Evolutionary conservation across 2,888 invertebrate genomes (phyloP), one percentile per base, ranked within the genome.

Genomic region (Eucera pruinosa): DNA sequence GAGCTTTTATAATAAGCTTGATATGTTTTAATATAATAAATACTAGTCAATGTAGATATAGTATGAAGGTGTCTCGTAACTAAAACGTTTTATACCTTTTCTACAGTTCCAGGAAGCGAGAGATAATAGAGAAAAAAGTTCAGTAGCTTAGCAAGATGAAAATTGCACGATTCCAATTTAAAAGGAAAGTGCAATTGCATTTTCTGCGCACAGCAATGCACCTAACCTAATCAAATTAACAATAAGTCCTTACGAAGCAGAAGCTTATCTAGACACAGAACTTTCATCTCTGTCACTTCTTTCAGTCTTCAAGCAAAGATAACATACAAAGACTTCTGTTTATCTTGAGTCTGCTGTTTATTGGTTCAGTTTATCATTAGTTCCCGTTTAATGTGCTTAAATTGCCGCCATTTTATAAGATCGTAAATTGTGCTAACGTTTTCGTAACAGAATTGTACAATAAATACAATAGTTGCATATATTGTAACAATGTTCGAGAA

Each of bases 111-210:
- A n/a, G 33, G 23, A 11, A 3, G 23, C 4, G 33, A 43, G 23
- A 25, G 45, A 54, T 62, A 41, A 52, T 41, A 41, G 27, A 15
- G 20, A 30, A 11, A 47, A 18, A 55, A 33, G 27, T 55, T 57
- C 9, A 18, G 50, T 3, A 6, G 57, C 50, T 67, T 43, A 43
- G 58, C 33, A 25, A n/a, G 66, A 71, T 36, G 39, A 71, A 43
- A 71, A 36, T 52, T 58, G 43, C 30, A 58, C 33, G 58, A 52
- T 58, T 27, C 58, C 33, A n/a, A 43, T 45, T 45, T 39, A 27
- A 52, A 60, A 50, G 52, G 25, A 52, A 45, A 39, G 43, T n/a
- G 41, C 57, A 67, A 58, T 57, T 58, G 43, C 43, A 20, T 33
- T 58, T 41, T 33, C 36, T 15, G 25, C 11, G 66, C 66, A 25